A percentile compares a stretch with the other conserved stretches of the same genome.
Conservation (phyloP, 2,888 invertebrate genomes). For the Polyommatus icarus region DNA sequence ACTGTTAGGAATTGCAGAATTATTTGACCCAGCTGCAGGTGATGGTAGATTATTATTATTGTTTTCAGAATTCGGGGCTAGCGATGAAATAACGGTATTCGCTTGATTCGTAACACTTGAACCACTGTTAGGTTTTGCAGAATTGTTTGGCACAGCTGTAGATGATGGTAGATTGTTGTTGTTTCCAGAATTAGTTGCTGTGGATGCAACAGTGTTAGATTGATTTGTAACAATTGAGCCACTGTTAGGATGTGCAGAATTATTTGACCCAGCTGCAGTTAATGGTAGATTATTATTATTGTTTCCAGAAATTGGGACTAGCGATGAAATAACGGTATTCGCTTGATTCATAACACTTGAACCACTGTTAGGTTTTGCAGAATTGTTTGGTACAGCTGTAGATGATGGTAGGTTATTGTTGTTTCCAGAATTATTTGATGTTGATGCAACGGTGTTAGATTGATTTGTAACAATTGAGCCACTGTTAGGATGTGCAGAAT, state of each 20-base stretch:
- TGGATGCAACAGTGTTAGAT: not conserved
- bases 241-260: not conserved
- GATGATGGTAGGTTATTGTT: too few species aligned
- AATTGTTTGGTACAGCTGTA: too few species aligned
- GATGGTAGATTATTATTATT: not conserved
- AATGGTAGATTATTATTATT: not conserved
- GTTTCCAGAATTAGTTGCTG: not conserved
- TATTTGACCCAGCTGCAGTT: not conserved
- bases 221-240: not conserved
- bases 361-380: too few species aligned
- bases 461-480: too few species aligned
- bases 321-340: not conserved
- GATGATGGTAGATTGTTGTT: not conserved
- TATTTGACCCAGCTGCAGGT: too few species aligned
- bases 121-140: not conserved
- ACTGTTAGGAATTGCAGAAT: too few species aligned
- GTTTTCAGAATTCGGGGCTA: not conserved
- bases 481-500: too few species aligned
- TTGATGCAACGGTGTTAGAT: not conserved
- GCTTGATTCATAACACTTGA: too few species aligned
- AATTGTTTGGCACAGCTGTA: not conserved
- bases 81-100: too few species aligned
- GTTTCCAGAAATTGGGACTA: not conserved
- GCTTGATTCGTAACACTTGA: not conserved
- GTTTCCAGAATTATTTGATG: too few species aligned